Evolutionary conservation across 2,113 vertebrate genomes (phyloP).

Genomic region (Cephalophus harveyi): DNA sequence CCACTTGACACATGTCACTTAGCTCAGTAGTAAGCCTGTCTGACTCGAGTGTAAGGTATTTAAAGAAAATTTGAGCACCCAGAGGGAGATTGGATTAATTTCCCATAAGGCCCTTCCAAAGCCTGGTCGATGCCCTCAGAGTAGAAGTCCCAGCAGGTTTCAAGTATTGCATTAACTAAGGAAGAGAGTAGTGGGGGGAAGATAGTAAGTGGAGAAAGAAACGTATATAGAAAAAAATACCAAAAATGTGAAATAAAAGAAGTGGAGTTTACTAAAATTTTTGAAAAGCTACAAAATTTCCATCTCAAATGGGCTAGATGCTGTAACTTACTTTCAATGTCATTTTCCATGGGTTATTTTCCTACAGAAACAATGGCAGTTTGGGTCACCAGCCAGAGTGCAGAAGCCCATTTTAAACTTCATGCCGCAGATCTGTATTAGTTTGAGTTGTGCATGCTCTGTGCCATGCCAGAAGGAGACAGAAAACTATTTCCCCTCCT

Average conservation of each 20-base stretch:
- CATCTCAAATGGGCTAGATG: neutral
- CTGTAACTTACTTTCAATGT: neutral
- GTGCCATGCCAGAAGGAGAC: neutral
- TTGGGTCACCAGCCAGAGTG: neutral
- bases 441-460: neutral
- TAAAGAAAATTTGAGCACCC: neutral
- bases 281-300: neutral
- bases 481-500: neutral
- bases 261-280: neutral
- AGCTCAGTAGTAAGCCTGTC: neutral
- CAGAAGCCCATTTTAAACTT: neutral
- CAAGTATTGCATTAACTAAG: neutral
- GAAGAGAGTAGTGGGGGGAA: neutral
- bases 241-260: neutral
- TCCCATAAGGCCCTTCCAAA: neutral
- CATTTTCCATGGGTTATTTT: neutral
- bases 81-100: neutral
- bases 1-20: neutral
- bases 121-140: neutral
- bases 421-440: neutral
- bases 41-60: neutral
- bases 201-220: neutral
- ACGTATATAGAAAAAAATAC: neutral
- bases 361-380: neutral
- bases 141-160: neutral